Evolutionary conservation across 53 echinoderm and acorn worm genomes (phyloP).

Genomic region (Henricia sp.): DNA sequence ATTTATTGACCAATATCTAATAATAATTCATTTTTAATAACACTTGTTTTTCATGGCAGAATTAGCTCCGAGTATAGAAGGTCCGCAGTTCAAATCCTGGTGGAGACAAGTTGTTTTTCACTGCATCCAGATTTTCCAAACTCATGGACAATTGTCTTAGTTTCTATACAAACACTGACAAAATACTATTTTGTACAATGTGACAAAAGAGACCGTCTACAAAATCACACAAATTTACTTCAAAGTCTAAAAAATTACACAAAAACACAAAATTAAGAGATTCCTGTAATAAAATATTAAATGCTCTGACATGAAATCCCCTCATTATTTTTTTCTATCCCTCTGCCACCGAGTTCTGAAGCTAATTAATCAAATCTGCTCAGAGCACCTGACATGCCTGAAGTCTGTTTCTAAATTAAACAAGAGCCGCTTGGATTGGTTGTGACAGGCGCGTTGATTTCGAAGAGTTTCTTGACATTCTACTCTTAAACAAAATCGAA

Average conservation of each 20-base stretch:
- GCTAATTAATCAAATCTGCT: constrained; percentile 28
- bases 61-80: no score
- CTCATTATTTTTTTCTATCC: constrained; percentile 23
- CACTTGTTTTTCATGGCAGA: no score
- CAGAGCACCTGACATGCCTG: background rate
- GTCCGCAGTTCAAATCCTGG: no score
- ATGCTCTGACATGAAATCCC: background rate
- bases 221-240: background rate
- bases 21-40: no score
- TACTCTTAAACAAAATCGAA: background rate
- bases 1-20: no score
- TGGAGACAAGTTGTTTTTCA: no score
- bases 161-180: no score
- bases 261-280: background rate
- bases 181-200: no score
- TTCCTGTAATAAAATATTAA: no score
- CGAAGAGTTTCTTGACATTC: background rate
- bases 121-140: no score
- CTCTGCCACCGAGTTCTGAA: background rate
- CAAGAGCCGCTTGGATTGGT: constrained; percentile 5
- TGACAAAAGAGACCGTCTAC: no score
- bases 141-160: no score
- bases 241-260: background rate
- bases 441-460: background rate
- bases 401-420: constrained; percentile 23